A percentile compares a stretch with the other conserved stretches of the same genome.
Conservation (phyloP, 2,113 vertebrate species). For the Amphiprion ocellaris region DNA sequence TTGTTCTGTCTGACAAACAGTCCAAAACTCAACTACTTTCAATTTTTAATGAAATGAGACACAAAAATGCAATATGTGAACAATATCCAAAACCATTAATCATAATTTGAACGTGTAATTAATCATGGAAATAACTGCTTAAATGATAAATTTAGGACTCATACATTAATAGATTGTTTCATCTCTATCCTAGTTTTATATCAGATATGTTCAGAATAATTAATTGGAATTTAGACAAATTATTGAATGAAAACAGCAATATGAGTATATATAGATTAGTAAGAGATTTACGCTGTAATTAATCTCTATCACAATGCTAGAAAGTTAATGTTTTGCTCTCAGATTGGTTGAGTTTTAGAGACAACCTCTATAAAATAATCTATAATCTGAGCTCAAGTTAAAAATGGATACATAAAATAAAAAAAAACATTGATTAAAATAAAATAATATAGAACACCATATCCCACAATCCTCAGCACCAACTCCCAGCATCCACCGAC, state of each 20-base stretch:
- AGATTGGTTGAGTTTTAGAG: too few relatives aligned
- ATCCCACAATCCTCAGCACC: constrained; percentile 16
- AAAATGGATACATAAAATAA: neutral
- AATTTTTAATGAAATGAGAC: neutral
- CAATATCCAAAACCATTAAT: neutral
- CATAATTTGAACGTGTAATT: neutral
- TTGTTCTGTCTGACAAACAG: neutral
- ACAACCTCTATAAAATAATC: too few relatives aligned
- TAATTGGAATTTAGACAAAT: too few relatives aligned
- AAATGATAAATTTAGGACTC: too few relatives aligned
- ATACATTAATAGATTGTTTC: too few relatives aligned
- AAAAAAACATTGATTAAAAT: too few relatives aligned
- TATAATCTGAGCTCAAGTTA: too few relatives aligned
- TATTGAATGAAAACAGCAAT: neutral
- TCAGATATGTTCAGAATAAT: too few relatives aligned
- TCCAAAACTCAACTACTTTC: neutral
- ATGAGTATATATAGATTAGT: neutral
- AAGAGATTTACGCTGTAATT: neutral
- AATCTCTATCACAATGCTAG: neutral
- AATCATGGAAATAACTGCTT: too few relatives aligned
- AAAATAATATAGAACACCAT: neutral
- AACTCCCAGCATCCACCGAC: constrained; percentile 64
- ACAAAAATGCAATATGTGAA: neutral
- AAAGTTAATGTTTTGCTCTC: neutral
- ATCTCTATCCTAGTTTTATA: too few relatives aligned